Evolutionary conservation across 2,113 vertebrate genomes (phyloP).

Genomic region (Ptilorrhoa leucosticta): DNA sequence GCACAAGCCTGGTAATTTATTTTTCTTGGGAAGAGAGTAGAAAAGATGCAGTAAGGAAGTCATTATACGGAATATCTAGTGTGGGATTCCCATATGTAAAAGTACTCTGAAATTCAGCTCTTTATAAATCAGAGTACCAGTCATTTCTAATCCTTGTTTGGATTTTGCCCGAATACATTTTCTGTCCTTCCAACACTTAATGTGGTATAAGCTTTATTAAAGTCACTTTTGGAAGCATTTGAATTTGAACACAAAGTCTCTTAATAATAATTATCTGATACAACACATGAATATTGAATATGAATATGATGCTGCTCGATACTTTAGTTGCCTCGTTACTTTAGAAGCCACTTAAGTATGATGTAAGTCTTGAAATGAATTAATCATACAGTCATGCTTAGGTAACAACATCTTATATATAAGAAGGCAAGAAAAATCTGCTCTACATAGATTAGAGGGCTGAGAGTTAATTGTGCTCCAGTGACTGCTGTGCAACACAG

Average conservation of each 20-base stretch:
- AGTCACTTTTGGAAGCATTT: background rate
- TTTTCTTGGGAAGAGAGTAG: background rate
- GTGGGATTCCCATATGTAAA: background rate
- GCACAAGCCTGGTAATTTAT: background rate
- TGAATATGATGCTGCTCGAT: background rate
- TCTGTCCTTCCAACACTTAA: background rate
- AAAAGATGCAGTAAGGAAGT: background rate
- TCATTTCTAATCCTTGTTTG: background rate
- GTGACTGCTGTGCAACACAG: background rate
- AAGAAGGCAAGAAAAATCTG: background rate
- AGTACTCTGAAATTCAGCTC: background rate
- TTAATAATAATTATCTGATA: slow-evolving; percentile 3
- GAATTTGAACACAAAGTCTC: background rate
- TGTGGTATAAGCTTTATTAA: background rate
- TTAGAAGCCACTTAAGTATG: background rate
- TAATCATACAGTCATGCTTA: background rate
- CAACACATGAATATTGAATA: background rate
- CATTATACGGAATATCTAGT: background rate
- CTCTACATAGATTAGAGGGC: background rate
- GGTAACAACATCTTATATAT: background rate
- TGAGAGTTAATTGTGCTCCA: slow-evolving; percentile 2
- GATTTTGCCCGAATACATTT: background rate
- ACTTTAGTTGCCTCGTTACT: background rate
- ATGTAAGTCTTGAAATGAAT: background rate
- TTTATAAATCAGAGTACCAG: background rate